Percentiles rank a stretch among this genome's conserved stretches.
Evolutionary conservation across 1,140 invertebrate species (phyloP).

Genomic region (Euwallacea fornicatus): DNA sequence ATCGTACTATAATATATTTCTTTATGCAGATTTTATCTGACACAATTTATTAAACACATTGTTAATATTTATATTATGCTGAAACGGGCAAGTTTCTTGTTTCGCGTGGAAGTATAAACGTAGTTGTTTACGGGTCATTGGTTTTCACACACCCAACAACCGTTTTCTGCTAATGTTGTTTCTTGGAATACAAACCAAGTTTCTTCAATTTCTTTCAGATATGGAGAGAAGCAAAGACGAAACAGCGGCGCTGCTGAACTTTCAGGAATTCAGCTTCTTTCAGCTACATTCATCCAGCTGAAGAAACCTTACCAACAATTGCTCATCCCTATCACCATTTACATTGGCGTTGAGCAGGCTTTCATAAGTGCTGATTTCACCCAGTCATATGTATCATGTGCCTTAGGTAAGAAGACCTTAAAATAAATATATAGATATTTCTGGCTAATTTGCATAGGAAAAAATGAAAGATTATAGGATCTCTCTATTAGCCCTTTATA

Average conservation of each 20-base stretch:
- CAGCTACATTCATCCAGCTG: slow-evolving; percentile 87
- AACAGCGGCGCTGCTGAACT: slow-evolving; percentile 64
- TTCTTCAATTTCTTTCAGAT: slow-evolving; percentile 56
- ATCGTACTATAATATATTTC: no score
- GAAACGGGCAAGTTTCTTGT: no score
- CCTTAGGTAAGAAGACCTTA: slow-evolving; percentile 55
- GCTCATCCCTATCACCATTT: slow-evolving; percentile 92
- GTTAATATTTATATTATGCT: no score
- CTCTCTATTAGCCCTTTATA: no score
- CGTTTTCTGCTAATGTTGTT: neutral
- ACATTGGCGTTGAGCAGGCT: slow-evolving; percentile 96
- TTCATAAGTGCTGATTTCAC: slow-evolving; percentile 95
- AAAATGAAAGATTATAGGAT: no score
- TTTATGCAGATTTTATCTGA: no score
- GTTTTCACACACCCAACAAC: no score
- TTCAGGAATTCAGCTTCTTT: slow-evolving; percentile 77
- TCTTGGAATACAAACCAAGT: slow-evolving; percentile 20
- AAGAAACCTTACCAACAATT: slow-evolving; percentile 89
- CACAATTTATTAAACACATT: no score
- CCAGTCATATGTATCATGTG: slow-evolving; percentile 92
- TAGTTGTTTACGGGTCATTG: neutral
- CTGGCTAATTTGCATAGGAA: no score
- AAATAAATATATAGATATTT: no score
- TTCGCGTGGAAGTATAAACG: no score
- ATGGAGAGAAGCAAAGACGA: slow-evolving; percentile 78